A percentile compares a stretch with the other conserved stretches of the same genome.
Evolutionary conservation across 2,888 invertebrate species (phyloP).

Genomic region (Drepana falcataria): DNA sequence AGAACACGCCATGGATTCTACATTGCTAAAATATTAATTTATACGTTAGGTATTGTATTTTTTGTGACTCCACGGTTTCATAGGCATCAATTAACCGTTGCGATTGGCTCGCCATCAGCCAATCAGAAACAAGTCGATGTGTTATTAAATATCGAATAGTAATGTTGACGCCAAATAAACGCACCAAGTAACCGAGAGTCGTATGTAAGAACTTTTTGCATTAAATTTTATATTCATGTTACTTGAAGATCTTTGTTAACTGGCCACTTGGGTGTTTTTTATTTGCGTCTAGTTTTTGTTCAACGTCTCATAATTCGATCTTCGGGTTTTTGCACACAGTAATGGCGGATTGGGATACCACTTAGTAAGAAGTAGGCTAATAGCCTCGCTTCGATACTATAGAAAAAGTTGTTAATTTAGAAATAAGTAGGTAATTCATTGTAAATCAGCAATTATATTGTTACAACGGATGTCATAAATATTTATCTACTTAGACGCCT

Average conservation of each 20-base stretch:
- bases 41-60: slow-evolving; percentile 16
- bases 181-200: slow-evolving; percentile 29
- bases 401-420: not conserved
- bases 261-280: slow-evolving; percentile 24
- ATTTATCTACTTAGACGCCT: not conserved
- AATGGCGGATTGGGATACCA: slow-evolving; percentile 16
- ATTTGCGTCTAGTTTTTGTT: slow-evolving; percentile 22
- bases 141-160: slow-evolving; percentile 51
- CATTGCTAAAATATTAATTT: slow-evolving; percentile 3
- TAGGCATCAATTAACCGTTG: slow-evolving; percentile 45
- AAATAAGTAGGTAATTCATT: not conserved
- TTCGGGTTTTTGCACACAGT: slow-evolving; percentile 16
- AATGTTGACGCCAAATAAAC: slow-evolving; percentile 37
- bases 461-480: not conserved
- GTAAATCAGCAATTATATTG: not conserved
- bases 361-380: slow-evolving; percentile 8
- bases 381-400: not conserved
- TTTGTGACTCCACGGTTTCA: slow-evolving; percentile 44
- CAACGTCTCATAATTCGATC: slow-evolving; percentile 16
- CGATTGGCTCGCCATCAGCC: slow-evolving; percentile 54
- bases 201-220: slow-evolving; percentile 21
- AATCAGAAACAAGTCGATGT: slow-evolving; percentile 38
- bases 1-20: not conserved
- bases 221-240: slow-evolving; percentile 11
- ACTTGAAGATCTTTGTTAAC: slow-evolving; percentile 20